phyloP scores from a whole-genome alignment of 2,888 invertebrate species.

The Leptinotarsa tumamoca region DNA sequence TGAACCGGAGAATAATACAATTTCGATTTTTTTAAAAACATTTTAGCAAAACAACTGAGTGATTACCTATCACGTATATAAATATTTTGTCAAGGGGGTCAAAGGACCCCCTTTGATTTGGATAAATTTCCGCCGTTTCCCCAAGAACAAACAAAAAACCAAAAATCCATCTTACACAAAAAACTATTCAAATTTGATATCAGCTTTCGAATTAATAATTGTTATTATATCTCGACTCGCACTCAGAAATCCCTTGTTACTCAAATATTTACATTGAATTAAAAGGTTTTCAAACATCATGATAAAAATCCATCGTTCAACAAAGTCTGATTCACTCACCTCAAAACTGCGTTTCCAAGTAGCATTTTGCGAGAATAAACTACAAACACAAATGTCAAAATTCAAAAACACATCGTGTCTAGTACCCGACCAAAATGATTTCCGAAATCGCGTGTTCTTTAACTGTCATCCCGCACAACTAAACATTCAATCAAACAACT shows the following conservation, averaged over 20 bases:
- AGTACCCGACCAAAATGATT: not conserved
- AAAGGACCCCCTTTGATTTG: too few species aligned
- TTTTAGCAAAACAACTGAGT: too few species aligned
- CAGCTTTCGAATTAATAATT: not conserved
- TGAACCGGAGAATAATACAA: too few species aligned
- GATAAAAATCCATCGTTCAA: not conserved
- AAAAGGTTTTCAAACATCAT: not conserved
- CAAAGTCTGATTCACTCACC: conserved; percentile 12
- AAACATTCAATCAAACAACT: conserved; percentile 6
- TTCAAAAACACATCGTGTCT: conserved; percentile 12
- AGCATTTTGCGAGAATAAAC: conserved; percentile 13
- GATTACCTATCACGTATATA: too few species aligned
- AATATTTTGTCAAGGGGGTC: too few species aligned
- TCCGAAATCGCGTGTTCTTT: not conserved
- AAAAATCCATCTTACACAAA: not conserved
- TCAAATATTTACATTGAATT: conserved; percentile 2
- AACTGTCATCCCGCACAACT: conserved; percentile 11
- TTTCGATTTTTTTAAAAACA: too few species aligned
- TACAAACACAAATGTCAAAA: not conserved
- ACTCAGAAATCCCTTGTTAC: not conserved
- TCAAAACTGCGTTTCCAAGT: conserved; percentile 14
- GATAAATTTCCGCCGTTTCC: too few species aligned
- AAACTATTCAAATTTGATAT: not conserved
- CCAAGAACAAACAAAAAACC: not conserved
- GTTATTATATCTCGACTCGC: not conserved